These are phyloP conservation scores for Drosophila burlai DNA, from an alignment of 1,140 invertebrate species.

Conservation along the genomic window DNA sequence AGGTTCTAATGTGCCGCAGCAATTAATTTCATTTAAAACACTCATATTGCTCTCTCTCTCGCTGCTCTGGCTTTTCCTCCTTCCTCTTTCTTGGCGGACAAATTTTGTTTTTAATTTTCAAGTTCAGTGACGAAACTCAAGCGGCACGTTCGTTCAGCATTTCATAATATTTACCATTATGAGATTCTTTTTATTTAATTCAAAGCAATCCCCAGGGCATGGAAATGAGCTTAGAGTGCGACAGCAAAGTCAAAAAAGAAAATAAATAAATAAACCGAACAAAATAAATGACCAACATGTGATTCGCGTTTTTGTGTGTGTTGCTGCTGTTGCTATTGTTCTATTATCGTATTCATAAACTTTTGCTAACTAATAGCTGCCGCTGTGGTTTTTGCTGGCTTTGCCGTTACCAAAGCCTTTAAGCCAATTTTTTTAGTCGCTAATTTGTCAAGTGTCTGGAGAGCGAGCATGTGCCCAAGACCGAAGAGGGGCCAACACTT, in stretches of 20 bases:
- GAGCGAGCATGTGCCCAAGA: not conserved
- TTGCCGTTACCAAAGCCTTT: conserved; percentile 44
- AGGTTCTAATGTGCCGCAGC: conserved; percentile 27
- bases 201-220: conserved; percentile 42
- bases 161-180: conserved; percentile 29
- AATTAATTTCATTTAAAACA: conserved; percentile 32
- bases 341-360: conserved; percentile 63
- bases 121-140: conserved; percentile 63
- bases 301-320: conserved; percentile 39
- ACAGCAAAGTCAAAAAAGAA: conserved; percentile 5
- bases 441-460: conserved; percentile 70
- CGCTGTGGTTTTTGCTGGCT: conserved; percentile 8
- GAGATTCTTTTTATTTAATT: conserved; percentile 66
- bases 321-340: conserved; percentile 29
- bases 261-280: conserved; percentile 7
- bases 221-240: conserved; percentile 54
- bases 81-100: conserved; percentile 15
- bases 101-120: conserved; percentile 71
- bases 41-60: not conserved
- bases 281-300: conserved; percentile 74
- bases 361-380: conserved; percentile 53
- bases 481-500: not conserved
- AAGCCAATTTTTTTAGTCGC: conserved; percentile 60
- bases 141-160: conserved; percentile 14
- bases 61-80: not conserved